phyloP scores from a whole-genome alignment of 2,888 invertebrate genomes.

The Sarcophaga subvicina region DNA sequence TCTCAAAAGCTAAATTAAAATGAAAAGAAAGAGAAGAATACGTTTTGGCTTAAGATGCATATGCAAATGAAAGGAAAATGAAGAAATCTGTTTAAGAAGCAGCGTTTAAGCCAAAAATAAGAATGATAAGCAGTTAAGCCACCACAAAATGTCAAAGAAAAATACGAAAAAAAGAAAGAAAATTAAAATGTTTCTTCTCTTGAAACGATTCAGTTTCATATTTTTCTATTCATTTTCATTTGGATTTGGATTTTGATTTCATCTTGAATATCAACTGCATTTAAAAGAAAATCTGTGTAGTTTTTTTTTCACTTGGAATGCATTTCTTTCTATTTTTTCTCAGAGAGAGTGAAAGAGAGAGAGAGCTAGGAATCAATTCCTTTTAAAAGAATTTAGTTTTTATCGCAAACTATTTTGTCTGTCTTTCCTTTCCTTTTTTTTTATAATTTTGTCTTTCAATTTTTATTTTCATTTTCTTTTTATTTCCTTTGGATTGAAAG shows the following conservation, averaged over 20 bases:
- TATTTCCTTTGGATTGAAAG: not conserved
- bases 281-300: slow-evolving; percentile 1
- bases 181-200: not conserved
- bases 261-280: slow-evolving; percentile 2
- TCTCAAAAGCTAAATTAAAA: not conserved
- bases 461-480: not conserved
- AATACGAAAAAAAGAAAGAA: not conserved
- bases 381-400: too few relatives aligned
- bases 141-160: not conserved
- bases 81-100: not conserved
- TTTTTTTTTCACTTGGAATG: too few relatives aligned
- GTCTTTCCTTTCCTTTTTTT: not conserved
- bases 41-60: slow-evolving; percentile 11
- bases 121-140: slow-evolving; percentile 16
- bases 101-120: not conserved
- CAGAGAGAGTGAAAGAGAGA: too few relatives aligned
- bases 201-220: too few relatives aligned
- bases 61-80: slow-evolving; percentile 6
- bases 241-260: slow-evolving; percentile 1
- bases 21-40: not conserved
- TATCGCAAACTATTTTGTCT: not conserved
- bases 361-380: too few relatives aligned
- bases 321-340: too few relatives aligned
- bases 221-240: not conserved
- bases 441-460: not conserved